These are phyloP conservation scores for Aspidapion aeneum DNA, from an alignment of 2,888 invertebrate genomes.

Conservation along the genomic window DNA sequence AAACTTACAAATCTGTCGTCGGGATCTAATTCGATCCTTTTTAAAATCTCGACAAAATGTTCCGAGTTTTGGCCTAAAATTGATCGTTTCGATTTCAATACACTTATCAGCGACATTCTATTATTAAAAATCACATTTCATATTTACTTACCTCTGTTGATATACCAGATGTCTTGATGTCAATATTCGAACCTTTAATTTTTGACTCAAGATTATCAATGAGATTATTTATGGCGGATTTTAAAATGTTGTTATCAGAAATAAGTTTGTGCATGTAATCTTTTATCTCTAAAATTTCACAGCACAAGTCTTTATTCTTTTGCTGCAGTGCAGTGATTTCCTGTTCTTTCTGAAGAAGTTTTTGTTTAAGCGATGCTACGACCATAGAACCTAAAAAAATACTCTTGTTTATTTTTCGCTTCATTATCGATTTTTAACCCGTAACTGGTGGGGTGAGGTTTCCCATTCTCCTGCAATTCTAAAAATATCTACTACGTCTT, in stretches of 20 bases:
- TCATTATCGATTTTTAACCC: too few species aligned
- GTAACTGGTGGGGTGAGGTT: too few species aligned
- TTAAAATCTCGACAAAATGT: too few species aligned
- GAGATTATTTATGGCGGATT: conserved; percentile 24
- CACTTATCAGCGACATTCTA: too few species aligned
- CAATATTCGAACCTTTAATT: conserved; percentile 15
- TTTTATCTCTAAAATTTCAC: conserved; percentile 24
- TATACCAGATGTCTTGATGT: neutral
- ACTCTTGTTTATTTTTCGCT: too few species aligned
- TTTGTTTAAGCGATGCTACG: neutral
- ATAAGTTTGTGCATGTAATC: conserved; percentile 23
- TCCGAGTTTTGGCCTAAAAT: too few species aligned
- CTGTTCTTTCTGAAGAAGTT: conserved; percentile 17
- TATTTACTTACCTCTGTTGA: neutral
- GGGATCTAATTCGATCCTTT: too few species aligned
- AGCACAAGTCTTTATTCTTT: conserved; percentile 18
- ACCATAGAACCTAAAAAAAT: neutral
- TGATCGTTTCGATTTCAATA: too few species aligned
- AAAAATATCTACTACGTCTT: too few species aligned
- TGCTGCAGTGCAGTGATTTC: conserved; percentile 15
- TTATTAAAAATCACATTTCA: too few species aligned
- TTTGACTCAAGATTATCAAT: conserved; percentile 25
- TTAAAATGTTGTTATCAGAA: conserved; percentile 25
- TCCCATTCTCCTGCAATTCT: too few species aligned
- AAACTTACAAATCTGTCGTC: too few species aligned